Evolutionary conservation across 2,888 invertebrate species (phyloP).

Genomic region (Ormyrus labotus): DNA sequence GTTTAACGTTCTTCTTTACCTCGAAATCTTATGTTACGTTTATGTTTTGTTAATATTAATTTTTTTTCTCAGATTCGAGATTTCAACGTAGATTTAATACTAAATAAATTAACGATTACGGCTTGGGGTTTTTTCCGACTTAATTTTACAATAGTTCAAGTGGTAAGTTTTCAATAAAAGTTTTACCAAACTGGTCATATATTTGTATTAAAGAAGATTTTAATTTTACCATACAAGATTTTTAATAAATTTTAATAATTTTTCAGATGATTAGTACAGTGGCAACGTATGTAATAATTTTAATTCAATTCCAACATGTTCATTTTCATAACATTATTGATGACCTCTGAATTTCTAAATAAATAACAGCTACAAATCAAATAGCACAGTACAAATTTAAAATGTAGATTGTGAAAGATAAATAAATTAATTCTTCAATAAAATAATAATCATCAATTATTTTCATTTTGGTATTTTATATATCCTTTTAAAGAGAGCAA

Average conservation of each 20-base stretch:
- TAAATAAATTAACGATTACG: conserved; percentile 16
- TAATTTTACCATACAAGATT: background rate
- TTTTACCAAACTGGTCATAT: background rate
- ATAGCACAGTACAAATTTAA: too few species aligned
- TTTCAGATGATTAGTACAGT: conserved; percentile 32
- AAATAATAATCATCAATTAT: too few species aligned
- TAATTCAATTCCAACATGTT: conserved; percentile 19
- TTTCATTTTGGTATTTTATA: too few species aligned
- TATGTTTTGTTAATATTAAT: background rate
- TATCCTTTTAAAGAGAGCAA: too few species aligned
- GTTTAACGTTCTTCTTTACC: too few species aligned
- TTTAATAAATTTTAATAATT: background rate
- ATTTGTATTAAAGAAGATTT: background rate
- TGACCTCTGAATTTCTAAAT: background rate
- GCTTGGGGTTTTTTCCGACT: conserved; percentile 18
- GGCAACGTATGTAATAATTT: conserved; percentile 24
- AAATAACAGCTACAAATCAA: too few species aligned
- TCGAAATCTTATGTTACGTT: background rate
- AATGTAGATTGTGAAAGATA: too few species aligned
- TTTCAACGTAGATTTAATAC: conserved; percentile 20
- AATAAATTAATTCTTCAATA: too few species aligned
- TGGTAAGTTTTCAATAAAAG: conserved; percentile 3
- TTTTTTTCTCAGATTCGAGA: conserved; percentile 25
- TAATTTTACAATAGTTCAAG: conserved; percentile 26
- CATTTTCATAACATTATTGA: background rate